Evolutionary conservation across 2,888 invertebrate species (phyloP), one percentile per base, ranked within the genome.

Genomic region (Tineola bisselliella): DNA sequence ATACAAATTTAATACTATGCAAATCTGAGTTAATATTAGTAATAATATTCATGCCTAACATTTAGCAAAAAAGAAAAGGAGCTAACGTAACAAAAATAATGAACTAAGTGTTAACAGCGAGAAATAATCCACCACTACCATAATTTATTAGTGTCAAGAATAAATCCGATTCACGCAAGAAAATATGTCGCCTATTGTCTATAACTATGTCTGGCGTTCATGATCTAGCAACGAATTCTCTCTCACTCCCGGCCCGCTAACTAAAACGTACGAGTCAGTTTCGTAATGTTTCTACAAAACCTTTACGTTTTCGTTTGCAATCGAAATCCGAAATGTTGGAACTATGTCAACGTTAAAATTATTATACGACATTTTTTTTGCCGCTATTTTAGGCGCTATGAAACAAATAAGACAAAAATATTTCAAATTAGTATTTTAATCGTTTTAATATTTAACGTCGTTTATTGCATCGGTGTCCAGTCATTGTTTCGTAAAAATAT

Each of bases 401-500:
- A n/a, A n/a, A n/a, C n/a, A 6, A 25, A 4, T 6, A 4, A 4
- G 25, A 2, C 25, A 25, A 48, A 48, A 48, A 17, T 48, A 48
- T 6, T 48, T 48, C 15, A 76, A 74, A 74, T 72, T 4, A 25
- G 4, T 25, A 75, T 75, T 75, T 76, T 74, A 72, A 74, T 75
- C n/a, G n/a, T n/a, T n/a, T n/a, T n/a, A n/a, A n/a, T n/a, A n/a
- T 75, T 67, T 15, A n/a, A 15, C 70, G 69, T 69, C 70, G 67
- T 70, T 74, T 73, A 71, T 69, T 72, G 72, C 68, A 67, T 66
- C 61, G 69, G 68, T 75, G 70, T 71, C 69, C 68, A 61, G 67
- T 74, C 69, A 76, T 77, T 76, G 75, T 76, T 74, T 65, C 63
- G 67, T 62, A 64, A 64, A 67, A 68, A 63, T 66, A 67, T 72